Evolutionary conservation across 64 coral and sea anemone species (phyloP), one percentile per base, ranked within the genome.

Genomic region (Pocillopora verrucosa): DNA sequence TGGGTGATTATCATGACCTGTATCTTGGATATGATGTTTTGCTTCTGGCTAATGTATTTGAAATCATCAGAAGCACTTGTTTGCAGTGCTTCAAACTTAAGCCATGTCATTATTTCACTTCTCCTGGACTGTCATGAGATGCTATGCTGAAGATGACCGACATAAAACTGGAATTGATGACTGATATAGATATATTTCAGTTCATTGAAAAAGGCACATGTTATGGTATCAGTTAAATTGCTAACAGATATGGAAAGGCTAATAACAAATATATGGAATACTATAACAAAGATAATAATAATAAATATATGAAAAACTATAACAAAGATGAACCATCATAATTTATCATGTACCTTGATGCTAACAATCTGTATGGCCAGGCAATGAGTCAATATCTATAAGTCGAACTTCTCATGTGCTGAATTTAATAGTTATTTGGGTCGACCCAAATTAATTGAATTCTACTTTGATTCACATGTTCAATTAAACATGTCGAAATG

Each of bases 1-100:
- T 89, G 87, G 76, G 87, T 38, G 67, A 91, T 37, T 91, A 76
- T 34, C 64, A 91, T 58, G 80, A 85, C 20, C n/a, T 85, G 15
- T 86, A 91, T 62, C 81, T 76, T 37, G 25, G 11, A 36, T 75
- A 80, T 59, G 80, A 85, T 30, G 34, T 91, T 30, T 30, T 86
- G 11, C 77, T 91, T 0, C 1, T 75, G 36, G 30, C 65, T 20
- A 13, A 51, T 51, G 41, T 51, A 7, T 51, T 51, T 51, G 41
- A 51, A 7, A 51, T 4, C 7, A 4, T 51, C 41, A 51, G 7
- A 41, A 58, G 76, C 25, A 56, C 68, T 37, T 73, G 70, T 19
- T 2, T 83, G 35, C 14, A 34, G n/a, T 4, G 65, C 57, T 78
- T 65, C 22, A 75, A 75, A 58, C 65, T 79, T 20, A 61, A 64